Evolutionary conservation across 1,140 invertebrate genomes (phyloP), one percentile per base, ranked within the genome.

Genomic region (Anoplolepis gracilipes): DNA sequence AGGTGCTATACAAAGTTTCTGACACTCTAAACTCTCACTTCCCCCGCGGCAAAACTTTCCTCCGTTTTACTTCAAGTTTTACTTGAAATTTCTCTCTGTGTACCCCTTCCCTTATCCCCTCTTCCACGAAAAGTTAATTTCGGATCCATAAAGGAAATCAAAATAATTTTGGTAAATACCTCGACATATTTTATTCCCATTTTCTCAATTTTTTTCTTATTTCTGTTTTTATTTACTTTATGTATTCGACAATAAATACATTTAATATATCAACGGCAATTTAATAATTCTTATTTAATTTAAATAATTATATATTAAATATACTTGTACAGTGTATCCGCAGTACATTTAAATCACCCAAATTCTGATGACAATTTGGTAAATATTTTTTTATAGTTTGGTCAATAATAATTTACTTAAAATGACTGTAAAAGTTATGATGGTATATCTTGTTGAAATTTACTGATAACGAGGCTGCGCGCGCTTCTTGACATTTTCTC

Each of bases 1-100:
- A 84, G 36, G 13, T 84, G 33, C 30, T 59, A n/a, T n/a, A 62
- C 10, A 64, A 70, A 49, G 5, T 84, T 57, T 13, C 13, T 28
- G 19, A 59, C 65, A 57, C 19, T 55, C 22, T 25, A 8, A 36
- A 1, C 36, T 39, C 8, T n/a, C 33, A 42, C 62, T 46, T 13
- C 30, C 30, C 30, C 42, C 62, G 30, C 19, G 30, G 8, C 16
- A 42, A 76, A 49, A 77, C 72, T 64, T 78, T 65, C 59, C 25
- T 84, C 39, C 22, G 42, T 65, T 57, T 57, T 53, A 55, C n/a
- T 70, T 73, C 28, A 28, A 28, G 1, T 11, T 42, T 42, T 49
- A 49, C 46, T 49, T 4, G 36, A 4, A 64, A 64, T 19, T 77
- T 42, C 42, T 39, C 62, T 64, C 28, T 30, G 2, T 19, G 3